Percentiles rank a stretch among this genome's conserved stretches.
phyloP scores from a whole-genome alignment of 2,888 invertebrate genomes.

The Spatulosminthurus flaviceps region DNA sequence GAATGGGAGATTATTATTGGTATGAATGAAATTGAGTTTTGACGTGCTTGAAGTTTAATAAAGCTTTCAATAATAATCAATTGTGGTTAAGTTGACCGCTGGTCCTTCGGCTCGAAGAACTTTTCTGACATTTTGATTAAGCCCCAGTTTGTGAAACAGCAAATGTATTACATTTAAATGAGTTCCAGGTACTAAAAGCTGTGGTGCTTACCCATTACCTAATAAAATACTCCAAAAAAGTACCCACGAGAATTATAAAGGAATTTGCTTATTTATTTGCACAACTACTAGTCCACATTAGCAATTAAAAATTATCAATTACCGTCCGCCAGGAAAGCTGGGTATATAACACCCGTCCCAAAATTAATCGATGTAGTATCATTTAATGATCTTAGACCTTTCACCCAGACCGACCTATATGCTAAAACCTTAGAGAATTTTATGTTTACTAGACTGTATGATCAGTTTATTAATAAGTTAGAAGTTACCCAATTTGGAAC shows the following conservation, averaged over 20 bases:
- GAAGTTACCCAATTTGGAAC: slow-evolving; percentile 13
- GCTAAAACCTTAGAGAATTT: slow-evolving; percentile 2
- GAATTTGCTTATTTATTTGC: not conserved
- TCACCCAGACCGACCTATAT: slow-evolving; percentile 27
- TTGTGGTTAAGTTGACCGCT: too few species aligned
- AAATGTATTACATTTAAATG: not conserved
- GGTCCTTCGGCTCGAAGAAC: too few species aligned
- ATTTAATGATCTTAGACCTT: slow-evolving; percentile 1
- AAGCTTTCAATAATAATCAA: too few species aligned
- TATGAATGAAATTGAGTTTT: too few species aligned
- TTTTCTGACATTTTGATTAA: too few species aligned
- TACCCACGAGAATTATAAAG: slow-evolving; percentile 1
- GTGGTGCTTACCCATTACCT: not conserved
- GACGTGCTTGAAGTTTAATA: too few species aligned
- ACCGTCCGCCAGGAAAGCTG: not conserved
- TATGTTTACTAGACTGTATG: slow-evolving; percentile 14
- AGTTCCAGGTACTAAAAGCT: not conserved
- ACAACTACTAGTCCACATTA: not conserved
- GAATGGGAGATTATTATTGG: too few species aligned
- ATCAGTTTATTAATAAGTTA: not conserved
- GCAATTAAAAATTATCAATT: not conserved
- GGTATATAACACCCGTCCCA: slow-evolving; percentile 9
- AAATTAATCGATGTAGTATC: not conserved
- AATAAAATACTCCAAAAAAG: not conserved
- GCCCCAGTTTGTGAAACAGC: not conserved